These are phyloP conservation scores for Neoarius graeffei DNA, from an alignment of 2,113 vertebrate species.

Conservation along the genomic window DNA sequence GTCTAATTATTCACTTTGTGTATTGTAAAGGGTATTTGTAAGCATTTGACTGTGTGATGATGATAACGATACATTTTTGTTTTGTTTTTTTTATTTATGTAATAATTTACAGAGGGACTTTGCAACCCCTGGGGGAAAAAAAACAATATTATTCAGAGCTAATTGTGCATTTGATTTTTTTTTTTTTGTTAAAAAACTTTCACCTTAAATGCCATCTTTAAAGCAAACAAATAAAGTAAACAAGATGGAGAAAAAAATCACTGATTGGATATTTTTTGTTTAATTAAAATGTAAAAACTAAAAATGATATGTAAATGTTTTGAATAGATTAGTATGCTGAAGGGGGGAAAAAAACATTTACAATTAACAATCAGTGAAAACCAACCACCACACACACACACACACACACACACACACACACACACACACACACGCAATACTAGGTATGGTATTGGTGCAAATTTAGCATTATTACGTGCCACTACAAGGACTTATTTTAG, in stretches of 20 bases:
- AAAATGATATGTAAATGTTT: background rate
- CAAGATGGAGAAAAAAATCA: conserved; percentile 19
- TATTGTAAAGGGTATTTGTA: conserved; percentile 69
- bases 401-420: background rate
- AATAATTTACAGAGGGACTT: conserved; percentile 63
- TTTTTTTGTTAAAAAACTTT: conserved; percentile 58
- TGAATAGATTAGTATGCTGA: background rate
- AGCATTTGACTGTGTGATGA: conserved; percentile 64
- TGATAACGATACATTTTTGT: conserved; percentile 56
- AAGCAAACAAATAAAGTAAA: conserved; percentile 66
- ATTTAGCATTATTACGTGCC: background rate
- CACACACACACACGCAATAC: background rate
- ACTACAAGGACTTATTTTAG: background rate
- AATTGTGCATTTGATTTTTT: conserved; percentile 56
- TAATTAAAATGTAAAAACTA: background rate
- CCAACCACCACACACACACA: background rate
- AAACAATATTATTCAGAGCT: conserved; percentile 54
- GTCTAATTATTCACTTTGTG: conserved; percentile 61
- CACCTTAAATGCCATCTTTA: conserved; percentile 57
- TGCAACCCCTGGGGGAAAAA: conserved; percentile 40
- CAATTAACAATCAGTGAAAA: background rate
- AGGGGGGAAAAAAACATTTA: background rate
- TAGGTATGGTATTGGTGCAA: background rate
- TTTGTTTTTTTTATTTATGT: conserved; percentile 63
- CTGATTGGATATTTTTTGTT: background rate